Base-by-base conservation (phyloP, 2,797 vertebrate species). In the Bufotes viridis region DNA sequence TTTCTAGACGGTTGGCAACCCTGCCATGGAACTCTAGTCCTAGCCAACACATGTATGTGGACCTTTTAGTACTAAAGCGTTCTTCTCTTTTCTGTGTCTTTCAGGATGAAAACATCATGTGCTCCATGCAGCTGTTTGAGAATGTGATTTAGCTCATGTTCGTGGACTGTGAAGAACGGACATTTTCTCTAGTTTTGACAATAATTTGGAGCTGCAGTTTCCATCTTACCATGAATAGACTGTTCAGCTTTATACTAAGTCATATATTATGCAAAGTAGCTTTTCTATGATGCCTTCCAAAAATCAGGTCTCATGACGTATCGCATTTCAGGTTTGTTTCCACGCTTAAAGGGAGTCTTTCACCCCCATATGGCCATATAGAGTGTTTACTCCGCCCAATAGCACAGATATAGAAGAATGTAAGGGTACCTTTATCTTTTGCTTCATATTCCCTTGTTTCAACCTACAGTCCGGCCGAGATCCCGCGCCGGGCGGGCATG, bases 21-120 rank as follows among this genome's bases (percentile, higher is more conserved):
- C 42, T 7, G 42, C 42, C 42, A 42, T 42, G 42, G 42, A 42
- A 42, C 42, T 5, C 42, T 42, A 42, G 42, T 42, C 42, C 42
- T 42, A 42, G 42, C 6, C 42, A 42, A 42, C 42, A 42, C 42
- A 42, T 42, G 42, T 42, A 42, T 42, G 42, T 42, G 42, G 42
- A 42, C 42, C 42, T 42, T 42, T 57, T 15, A 57, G 1, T 15
- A 57, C 55, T 15, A 7, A 57, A 9, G 18, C 6, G 15, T 15
- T 53, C 51, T 60, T 29, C 18, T 29, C 8, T 60, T 18, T 14
- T 14, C 18, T 93, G 84, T 93, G 88, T 76, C 91, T 81, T 91
- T 92, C 95, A 99, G 98, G 98, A 99, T 93, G 98, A 99, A 93
- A 99, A 99, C 92, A 99, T 99, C 94, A 99, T 99, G 98, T 95